These are phyloP conservation scores for Enteromius thamalakanensis DNA, from an alignment of 2,797 vertebrate species.

Conservation along the genomic window DNA sequence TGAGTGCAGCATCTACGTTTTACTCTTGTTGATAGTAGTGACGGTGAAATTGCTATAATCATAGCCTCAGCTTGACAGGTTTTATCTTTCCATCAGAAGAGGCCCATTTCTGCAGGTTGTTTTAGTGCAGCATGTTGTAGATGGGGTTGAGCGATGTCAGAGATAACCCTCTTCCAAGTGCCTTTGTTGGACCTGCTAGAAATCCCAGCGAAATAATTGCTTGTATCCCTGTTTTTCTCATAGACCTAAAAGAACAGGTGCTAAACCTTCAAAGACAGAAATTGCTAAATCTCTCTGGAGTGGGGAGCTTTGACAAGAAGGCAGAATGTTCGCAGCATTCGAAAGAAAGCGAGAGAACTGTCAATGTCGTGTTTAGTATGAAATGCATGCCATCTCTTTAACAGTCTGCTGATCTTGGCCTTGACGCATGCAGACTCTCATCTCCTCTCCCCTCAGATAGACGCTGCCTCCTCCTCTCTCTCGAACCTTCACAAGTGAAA, in stretches of 20 bases:
- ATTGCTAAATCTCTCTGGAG: constrained; percentile 2
- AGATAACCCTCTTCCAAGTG: neutral
- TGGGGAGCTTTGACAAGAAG: constrained; percentile 35
- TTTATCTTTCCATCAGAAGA: constrained; percentile 41
- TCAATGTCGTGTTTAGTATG: constrained; percentile 64
- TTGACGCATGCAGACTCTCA: constrained; percentile 51
- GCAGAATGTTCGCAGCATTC: constrained; percentile 16
- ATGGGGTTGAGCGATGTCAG: neutral
- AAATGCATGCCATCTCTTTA: constrained; percentile 69
- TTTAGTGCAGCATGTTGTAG: constrained; percentile 22
- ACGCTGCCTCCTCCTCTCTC: constrained; percentile 24
- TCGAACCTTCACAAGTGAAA: constrained; percentile 56
- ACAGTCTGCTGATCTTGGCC: constrained; percentile 61
- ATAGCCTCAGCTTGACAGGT: constrained; percentile 48
- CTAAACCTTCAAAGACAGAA: constrained; percentile 38
- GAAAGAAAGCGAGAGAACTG: constrained; percentile 43
- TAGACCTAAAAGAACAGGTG: constrained; percentile 14
- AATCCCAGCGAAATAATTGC: neutral
- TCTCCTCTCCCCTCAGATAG: constrained; percentile 56
- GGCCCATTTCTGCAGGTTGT: constrained; percentile 24
- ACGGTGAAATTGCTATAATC: constrained; percentile 58
- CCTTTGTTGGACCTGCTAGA: constrained; percentile 2
- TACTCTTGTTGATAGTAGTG: constrained; percentile 40
- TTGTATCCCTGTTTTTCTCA: neutral
- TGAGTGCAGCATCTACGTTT: constrained; percentile 33